Percentiles rank a stretch among this genome's conserved stretches.
Evolutionary conservation across 2,113 vertebrate genomes (phyloP).

Genomic region (Pseudonaja textilis): DNA sequence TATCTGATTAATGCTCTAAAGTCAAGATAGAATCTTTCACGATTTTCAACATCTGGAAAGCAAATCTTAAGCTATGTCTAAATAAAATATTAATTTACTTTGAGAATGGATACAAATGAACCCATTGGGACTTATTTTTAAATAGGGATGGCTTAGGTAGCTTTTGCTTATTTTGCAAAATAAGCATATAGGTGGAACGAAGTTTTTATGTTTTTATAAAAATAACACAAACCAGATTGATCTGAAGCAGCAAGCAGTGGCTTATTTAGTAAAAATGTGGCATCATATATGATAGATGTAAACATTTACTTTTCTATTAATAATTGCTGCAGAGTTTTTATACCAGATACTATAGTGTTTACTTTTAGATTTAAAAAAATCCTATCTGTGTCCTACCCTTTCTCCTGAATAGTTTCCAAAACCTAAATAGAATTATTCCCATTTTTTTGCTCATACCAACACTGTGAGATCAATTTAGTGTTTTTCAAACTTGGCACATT

Average conservation of each 20-base stretch:
- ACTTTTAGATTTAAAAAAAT: not conserved
- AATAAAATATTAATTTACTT: not conserved
- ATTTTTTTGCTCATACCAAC: not conserved
- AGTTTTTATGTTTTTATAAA: not conserved
- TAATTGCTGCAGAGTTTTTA: not conserved
- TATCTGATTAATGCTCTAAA: not conserved
- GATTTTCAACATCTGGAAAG: not conserved
- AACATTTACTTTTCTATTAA: constrained; percentile 1
- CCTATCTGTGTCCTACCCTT: not conserved
- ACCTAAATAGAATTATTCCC: not conserved
- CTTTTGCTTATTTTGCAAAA: not conserved
- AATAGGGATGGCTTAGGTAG: not conserved
- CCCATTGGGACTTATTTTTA: not conserved
- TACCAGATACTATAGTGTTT: not conserved
- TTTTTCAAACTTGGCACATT: not conserved
- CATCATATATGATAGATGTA: not conserved
- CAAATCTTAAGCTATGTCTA: not conserved
- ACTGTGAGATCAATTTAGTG: not conserved
- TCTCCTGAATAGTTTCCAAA: not conserved
- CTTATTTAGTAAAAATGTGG: not conserved
- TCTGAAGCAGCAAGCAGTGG: not conserved
- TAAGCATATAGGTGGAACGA: not conserved
- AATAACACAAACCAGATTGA: not conserved
- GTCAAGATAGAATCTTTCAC: not conserved
- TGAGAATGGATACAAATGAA: not conserved